phyloP scores from a whole-genome alignment of 2,888 invertebrate genomes.

The Dysmachus trigonus region DNA sequence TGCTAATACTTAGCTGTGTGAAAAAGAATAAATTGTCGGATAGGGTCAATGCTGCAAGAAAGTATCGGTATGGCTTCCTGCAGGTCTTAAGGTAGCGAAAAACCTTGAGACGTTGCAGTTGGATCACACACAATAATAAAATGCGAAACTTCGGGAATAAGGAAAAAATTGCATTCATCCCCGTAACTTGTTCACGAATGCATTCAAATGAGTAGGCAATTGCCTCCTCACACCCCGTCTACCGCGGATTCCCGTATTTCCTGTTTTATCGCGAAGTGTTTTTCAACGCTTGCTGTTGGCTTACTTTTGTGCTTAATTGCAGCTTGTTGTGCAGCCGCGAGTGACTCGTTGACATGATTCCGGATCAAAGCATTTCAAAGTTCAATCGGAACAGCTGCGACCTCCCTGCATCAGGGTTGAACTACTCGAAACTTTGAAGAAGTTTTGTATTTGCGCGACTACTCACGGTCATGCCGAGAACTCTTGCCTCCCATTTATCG shows the following conservation, averaged over 20 bases:
- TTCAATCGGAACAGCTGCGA: background rate
- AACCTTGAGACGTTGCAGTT: background rate
- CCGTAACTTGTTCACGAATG: background rate
- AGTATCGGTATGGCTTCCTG: background rate
- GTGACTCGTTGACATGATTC: background rate
- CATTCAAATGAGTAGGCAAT: background rate
- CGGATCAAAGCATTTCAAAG: background rate
- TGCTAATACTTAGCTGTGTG: background rate
- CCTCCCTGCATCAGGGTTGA: background rate
- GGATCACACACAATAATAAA: background rate
- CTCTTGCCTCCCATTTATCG: background rate
- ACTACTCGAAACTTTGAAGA: background rate
- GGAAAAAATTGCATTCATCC: background rate
- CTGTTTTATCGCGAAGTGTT: background rate
- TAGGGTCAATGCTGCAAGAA: background rate
- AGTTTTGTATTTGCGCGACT: background rate
- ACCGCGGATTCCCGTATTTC: background rate
- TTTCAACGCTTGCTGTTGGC: background rate
- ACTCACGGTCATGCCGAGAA: background rate
- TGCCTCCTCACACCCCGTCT: background rate
- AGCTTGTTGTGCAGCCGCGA: background rate
- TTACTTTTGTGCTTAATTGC: background rate
- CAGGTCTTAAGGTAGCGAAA: background rate
- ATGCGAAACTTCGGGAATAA: background rate
- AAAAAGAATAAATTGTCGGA: background rate